Base-by-base conservation (phyloP, 2,888 invertebrate genomes). In the Tenodera sinensis region DNA sequence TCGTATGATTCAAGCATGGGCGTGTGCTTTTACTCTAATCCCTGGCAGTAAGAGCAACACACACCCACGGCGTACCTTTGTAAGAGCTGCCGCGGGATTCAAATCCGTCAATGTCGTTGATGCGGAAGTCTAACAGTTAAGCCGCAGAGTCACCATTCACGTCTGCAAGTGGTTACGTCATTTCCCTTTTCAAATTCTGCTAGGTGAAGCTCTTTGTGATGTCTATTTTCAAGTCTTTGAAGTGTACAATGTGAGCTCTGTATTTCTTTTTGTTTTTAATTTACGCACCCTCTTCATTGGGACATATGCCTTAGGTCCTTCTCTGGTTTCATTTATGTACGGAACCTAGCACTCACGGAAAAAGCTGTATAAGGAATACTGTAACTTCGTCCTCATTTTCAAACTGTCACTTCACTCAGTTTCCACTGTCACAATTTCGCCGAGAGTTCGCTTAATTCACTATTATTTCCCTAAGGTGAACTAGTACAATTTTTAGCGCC, bases 91-190 rank as follows among this genome's bases (percentile, higher is more conserved):
- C 27, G 42, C 20, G 47, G 71, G n/a, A 87, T 81, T 87, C 20
- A 54, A 87, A 87, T 87, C 27, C 47, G 87, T 87, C 81, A 82
- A 28, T 82, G 87, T 87, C 87, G 82, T 12, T 15, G 20, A 87
- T 14, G 87, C 82, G 82, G 87, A 87, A 81, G 34, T 27, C n/a
- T n/a, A n/a, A n/a, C n/a, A n/a, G n/a, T n/a, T n/a, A 34, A 12
- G 28, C 34, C 6, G 28, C 15, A 9, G 87, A 28, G 34, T 81
- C 30, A 14, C 4, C 27, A 30, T 87, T 42, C 42, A 71, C 20
- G 54, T 71, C 54, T 71, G 54, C 4, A 71, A 71, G 54, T 71
- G 54, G 20, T 25, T 71, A 20, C 20, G 54, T 25, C 15, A 71
- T 71, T 71, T 25, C 20, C 25, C 25, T 71, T 71, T 71, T 20